Evolutionary conservation across 2,888 invertebrate species (phyloP), one percentile per base, ranked within the genome.

Genomic region (Scotopteryx bipunctaria): DNA sequence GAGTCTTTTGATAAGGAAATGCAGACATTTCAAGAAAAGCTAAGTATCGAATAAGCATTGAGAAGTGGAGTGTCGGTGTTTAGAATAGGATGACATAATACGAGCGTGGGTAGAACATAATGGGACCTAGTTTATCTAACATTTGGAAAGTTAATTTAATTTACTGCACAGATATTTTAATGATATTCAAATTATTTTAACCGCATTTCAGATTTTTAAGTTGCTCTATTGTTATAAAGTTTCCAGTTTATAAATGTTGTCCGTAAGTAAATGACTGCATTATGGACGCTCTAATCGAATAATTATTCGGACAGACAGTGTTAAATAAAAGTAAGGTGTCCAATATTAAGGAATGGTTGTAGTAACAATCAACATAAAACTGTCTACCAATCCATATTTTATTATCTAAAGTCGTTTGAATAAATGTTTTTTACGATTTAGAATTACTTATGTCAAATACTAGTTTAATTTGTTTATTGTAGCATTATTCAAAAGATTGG

Each of bases 1-100:
- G 79, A 80, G 81, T 74, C 86, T 84, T 87, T 88, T 88, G 90
- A 89, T 89, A 90, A 90, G 89, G 90, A 88, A 90, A 89, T 90
- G 88, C 88, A 88, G 88, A 90, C 86, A 87, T 90, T 87, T 86
- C 77, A 83, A 86, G 85, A 81, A 83, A 87, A 87, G 84, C 88
- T 88, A 88, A 88, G 86, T 85, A 86, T 81, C 77, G 78, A 80
- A 82, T 83, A 81, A 82, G 80, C 75, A 79, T 82, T 81, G 75
- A 75, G 73, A 75, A 69, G 72, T 69, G 64, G 71, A 78, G 75
- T 76, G 77, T 68, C 65, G 73, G 72, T 79, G 75, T 81, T 82
- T 81, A 77, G 70, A 71, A 71, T 73, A 68, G 69, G 70, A 81
- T 76, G 71, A 80, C 76, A 77, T 82, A 78, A 79, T 78, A 71